Conservation (phyloP, 2,797 vertebrate species). For the Oreortyx pictus region DNA sequence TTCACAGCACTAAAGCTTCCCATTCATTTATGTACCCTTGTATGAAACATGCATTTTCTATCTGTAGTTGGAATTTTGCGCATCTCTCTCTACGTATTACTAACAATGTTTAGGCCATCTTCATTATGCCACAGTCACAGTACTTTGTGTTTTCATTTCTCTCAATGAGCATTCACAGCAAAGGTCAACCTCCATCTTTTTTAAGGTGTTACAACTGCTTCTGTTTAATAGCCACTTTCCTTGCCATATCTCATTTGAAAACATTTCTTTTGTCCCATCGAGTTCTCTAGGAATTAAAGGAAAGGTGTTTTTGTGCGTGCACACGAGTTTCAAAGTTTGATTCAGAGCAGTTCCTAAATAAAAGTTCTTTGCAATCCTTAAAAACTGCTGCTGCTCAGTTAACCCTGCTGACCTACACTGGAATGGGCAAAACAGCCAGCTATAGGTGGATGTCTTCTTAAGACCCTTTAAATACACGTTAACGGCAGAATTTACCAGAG, state of each 20-base stretch:
- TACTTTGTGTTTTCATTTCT: background rate
- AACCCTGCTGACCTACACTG: background rate
- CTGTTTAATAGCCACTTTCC: background rate
- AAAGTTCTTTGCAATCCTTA: background rate
- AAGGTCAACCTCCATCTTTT: background rate
- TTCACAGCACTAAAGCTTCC: background rate
- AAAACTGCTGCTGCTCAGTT: background rate
- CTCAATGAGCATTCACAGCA: background rate
- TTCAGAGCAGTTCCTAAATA: background rate
- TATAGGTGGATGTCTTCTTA: background rate
- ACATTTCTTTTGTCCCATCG: background rate
- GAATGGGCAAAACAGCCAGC: rapidly evolving
- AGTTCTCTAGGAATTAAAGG: background rate
- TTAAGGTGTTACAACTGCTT: background rate
- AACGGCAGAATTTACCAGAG: background rate
- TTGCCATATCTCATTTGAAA: background rate
- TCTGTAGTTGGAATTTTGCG: background rate
- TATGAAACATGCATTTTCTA: background rate
- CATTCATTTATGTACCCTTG: background rate
- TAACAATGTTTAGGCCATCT: background rate
- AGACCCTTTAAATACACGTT: background rate
- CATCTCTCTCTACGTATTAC: background rate
- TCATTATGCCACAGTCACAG: background rate
- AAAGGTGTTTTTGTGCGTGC: background rate
- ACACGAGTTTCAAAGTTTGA: background rate